A percentile compares a stretch with the other conserved stretches of the same genome.
Conservation (phyloP, 1,140 invertebrate genomes). For the Nixonia krombeini region DNA sequence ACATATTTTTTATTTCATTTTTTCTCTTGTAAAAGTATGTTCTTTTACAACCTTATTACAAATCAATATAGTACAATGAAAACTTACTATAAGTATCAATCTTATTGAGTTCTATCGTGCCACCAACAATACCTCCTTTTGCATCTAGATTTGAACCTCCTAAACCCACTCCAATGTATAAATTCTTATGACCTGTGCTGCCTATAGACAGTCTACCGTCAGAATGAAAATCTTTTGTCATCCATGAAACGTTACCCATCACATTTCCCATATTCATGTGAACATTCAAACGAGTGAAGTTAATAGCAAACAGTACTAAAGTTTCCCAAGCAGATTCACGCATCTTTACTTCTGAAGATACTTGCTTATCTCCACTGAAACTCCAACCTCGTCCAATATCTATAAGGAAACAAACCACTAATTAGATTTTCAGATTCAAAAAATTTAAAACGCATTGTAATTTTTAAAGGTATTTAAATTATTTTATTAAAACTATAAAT, state of each 20-base stretch:
- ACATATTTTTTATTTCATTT: too few species aligned
- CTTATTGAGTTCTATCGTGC: constrained; percentile 90
- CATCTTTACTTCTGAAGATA: constrained; percentile 72
- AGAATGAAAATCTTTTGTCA: constrained; percentile 90
- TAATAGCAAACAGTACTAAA: constrained; percentile 94
- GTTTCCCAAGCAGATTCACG: constrained; percentile 90
- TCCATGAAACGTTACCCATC: constrained; percentile 97
- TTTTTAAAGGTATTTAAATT: too few species aligned
- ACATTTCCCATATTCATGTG: constrained; percentile 99
- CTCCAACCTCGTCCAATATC: constrained; percentile 72
- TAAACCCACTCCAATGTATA: constrained; percentile 89
- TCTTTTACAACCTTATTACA: too few species aligned
- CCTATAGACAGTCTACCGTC: constrained; percentile 94
- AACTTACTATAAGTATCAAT: constrained; percentile 87
- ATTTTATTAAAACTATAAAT: too few species aligned
- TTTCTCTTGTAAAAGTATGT: too few species aligned
- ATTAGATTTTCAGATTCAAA: too few species aligned
- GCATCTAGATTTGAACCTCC: constrained; percentile 93
- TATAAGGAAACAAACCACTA: constrained; percentile 42
- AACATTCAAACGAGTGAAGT: constrained; percentile 94
- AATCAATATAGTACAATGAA: constrained; percentile 4
- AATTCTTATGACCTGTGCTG: constrained; percentile 93
- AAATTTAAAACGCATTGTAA: too few species aligned
- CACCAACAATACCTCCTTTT: constrained; percentile 96
- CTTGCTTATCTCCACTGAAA: constrained; percentile 69